Base-by-base conservation (phyloP, 1,140 invertebrate species). In the Drosophila kanapiae region DNA sequence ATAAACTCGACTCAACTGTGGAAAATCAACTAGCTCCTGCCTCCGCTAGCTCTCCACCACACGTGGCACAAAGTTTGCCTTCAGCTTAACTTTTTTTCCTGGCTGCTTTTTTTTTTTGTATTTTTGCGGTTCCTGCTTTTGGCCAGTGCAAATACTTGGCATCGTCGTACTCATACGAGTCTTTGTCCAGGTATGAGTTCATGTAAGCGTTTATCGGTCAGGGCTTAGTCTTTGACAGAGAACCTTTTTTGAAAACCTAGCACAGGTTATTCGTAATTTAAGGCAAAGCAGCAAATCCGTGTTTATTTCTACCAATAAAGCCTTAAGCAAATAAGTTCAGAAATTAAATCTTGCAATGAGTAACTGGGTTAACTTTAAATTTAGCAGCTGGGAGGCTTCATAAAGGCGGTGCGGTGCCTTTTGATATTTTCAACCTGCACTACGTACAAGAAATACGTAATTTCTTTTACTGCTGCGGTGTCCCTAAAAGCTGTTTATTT, bases 1-100 rank as follows among this genome's bases (percentile, higher is more conserved):
- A 88, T 87, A 84, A 87, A 88, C 84, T 90, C 81, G 62, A 90
- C 85, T 88, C 81, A 85, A 81, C 78, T 90, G 85, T 80, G 75
- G 78, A 79, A 90, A 90, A 90, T 90, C 85, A 90, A 90, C 85
- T 80, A 75, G 77, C 77, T 61, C 37, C 68, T 60, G 67, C 76
- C 48, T 18, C 29, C 63, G 18, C 51, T n/a, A 14, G 16, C 33
- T 23, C 29, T 33, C 33, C 54, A 10, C 18, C 42, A 53, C 65
- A 86, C 82, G 62, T 82, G 80, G 84, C 68, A 29, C 57, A 87
- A 88, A 88, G 67, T 88, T 87, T 87, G 80, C 84, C 82, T 78
- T 88, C 54, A 70, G 86, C 67, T 71, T 78, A 42, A 51, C 57
- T 54, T 75, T 78, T 38, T 38, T 57, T 16, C 4, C 40, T 33